phyloP scores from a whole-genome alignment of 2,888 invertebrate genomes.

The Dorcus parallelipipedus region DNA sequence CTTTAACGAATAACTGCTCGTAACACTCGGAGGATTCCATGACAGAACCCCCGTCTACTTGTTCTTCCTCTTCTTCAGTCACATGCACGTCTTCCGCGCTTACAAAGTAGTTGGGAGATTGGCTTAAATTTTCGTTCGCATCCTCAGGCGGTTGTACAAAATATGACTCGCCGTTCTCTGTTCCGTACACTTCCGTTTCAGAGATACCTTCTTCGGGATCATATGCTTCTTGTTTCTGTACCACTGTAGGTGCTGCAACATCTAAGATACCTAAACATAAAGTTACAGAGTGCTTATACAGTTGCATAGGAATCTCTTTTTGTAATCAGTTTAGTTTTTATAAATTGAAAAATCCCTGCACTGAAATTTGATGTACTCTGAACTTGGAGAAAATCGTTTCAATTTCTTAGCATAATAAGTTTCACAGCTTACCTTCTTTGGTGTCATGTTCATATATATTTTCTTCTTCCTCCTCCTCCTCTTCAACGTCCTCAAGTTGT shows the following conservation, averaged over 20 bases:
- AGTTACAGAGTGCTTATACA: not conserved
- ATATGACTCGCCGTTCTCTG: not conserved
- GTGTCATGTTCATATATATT: constrained; percentile 8
- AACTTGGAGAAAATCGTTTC: too few species aligned
- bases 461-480: constrained; percentile 10
- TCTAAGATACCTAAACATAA: constrained; percentile 8
- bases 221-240: constrained; percentile 6
- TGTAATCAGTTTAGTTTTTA: too few species aligned
- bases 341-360: too few species aligned
- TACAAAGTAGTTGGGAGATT: not conserved
- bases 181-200: not conserved
- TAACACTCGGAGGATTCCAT: constrained; percentile 3
- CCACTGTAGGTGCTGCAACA: not conserved
- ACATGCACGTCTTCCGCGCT: not conserved
- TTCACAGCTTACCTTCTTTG: constrained; percentile 9
- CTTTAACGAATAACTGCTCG: constrained; percentile 12
- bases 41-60: not conserved
- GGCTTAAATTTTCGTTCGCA: constrained; percentile 3
- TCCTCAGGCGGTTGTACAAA: not conserved
- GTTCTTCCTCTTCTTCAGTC: not conserved
- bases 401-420: too few species aligned
- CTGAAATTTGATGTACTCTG: too few species aligned
- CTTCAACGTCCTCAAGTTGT: not conserved
- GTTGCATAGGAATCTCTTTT: too few species aligned
- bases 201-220: not conserved